Conservation (phyloP, 2,797 vertebrate genomes). For the Sciurus carolinensis region DNA sequence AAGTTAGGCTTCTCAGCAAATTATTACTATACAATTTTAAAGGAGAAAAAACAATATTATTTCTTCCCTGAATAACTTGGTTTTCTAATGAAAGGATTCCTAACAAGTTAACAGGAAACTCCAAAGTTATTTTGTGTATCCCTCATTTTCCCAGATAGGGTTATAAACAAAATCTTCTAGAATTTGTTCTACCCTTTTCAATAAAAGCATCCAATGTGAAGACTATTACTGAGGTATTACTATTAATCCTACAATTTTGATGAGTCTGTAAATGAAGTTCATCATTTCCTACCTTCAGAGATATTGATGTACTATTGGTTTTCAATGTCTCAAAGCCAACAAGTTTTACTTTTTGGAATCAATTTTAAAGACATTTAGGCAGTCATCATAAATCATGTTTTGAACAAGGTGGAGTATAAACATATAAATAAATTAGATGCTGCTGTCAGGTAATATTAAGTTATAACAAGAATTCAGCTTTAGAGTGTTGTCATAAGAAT, state of each 20-base stretch:
- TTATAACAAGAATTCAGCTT: constrained; percentile 55
- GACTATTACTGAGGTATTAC: constrained; percentile 50
- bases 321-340: constrained; percentile 65
- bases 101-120: constrained; percentile 30
- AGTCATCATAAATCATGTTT: constrained; percentile 63
- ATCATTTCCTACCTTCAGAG: constrained; percentile 26
- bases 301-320: constrained; percentile 46
- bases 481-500: constrained; percentile 46
- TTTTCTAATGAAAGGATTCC: constrained; percentile 37
- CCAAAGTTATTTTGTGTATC: constrained; percentile 20
- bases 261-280: constrained; percentile 59
- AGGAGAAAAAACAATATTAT: constrained; percentile 16
- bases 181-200: constrained; percentile 63
- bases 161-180: constrained; percentile 57
- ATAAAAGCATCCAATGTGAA: constrained; percentile 48
- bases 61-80: constrained; percentile 52
- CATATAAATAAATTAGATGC: constrained; percentile 59
- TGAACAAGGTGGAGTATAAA: constrained; percentile 26
- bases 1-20: constrained; percentile 42
- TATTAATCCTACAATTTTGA: constrained; percentile 61
- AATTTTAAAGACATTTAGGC: constrained; percentile 52
- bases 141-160: constrained; percentile 56
- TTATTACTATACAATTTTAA: constrained; percentile 38
- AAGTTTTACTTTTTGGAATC: constrained; percentile 65
- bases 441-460: constrained; percentile 14